Evolutionary conservation across 2,888 invertebrate genomes (phyloP), one percentile per base, ranked within the genome.

Genomic region (Alitta virens): DNA sequence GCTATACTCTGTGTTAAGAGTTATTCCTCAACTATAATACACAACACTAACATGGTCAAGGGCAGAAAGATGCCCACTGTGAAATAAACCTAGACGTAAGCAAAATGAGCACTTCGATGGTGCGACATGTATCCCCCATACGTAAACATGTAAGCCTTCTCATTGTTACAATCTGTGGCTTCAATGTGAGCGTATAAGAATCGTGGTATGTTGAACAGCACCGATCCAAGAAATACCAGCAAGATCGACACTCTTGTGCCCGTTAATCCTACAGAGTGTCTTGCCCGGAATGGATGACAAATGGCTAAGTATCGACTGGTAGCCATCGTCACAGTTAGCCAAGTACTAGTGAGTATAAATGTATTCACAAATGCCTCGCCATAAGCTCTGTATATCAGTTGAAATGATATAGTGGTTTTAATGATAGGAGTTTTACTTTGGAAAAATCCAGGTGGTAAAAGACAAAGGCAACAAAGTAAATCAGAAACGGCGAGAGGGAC

Each of bases 401-500:
- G 61, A 53, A 66, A 66, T 7, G 24, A 52, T 24, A 52, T 9
- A 5, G 51, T 16, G 0, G 33, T 12, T 40, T 56, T 60, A 9
- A 18, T 49, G 18, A 25, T 55, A 16, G 40, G 33, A 18, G 16
- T 43, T 21, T 63, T 51, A 33, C 54, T 63, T 1, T 72, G 73
- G 14, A 77, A 62, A 54, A 78, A 76, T 23, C 74, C 72, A 18
- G 54, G 88, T 85, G 78, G 90, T 88, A 50, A 89, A 86, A 75
- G 75, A 63, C 75, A 73, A n/a, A 75, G 55, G 66, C 78, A 78
- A 60, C 75, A 75, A 74, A 90, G 83, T 54, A 91, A 84, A 43
- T 91, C 90, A n/a, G 90, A 90, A 2, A 88, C 86, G n/a, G 91
- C 90, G 76, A 91, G 87, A 60, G 90, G 89, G 87, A 85, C 76